These are phyloP conservation scores for Zeuzera pyrina DNA, from an alignment of 2,888 invertebrate species.

Conservation along the genomic window DNA sequence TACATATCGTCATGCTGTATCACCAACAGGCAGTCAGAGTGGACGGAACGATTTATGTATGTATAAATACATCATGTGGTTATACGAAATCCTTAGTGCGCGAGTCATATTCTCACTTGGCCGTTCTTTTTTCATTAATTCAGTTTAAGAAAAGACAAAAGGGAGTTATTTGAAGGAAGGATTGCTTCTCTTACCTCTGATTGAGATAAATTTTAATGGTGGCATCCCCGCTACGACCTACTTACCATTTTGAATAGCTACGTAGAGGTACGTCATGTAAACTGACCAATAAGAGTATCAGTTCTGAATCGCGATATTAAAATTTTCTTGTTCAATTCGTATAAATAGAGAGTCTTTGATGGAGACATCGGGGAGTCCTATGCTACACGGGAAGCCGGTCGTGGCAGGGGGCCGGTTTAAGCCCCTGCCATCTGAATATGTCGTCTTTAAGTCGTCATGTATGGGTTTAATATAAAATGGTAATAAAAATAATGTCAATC, in stretches of 20 bases:
- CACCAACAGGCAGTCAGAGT: too few species aligned
- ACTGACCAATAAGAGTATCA: conserved; percentile 4
- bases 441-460: conserved; percentile 24
- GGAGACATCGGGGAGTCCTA: conserved; percentile 33
- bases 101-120: too few species aligned
- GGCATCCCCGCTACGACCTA: neutral
- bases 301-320: conserved; percentile 14
- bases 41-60: too few species aligned
- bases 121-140: too few species aligned
- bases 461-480: conserved; percentile 13
- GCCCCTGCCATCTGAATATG: conserved; percentile 36
- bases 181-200: neutral
- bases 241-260: neutral
- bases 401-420: conserved; percentile 34
- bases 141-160: too few species aligned
- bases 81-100: too few species aligned
- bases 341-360: conserved; percentile 24
- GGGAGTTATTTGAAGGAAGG: neutral
- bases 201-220: too few species aligned
- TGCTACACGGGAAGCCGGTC: conserved; percentile 45
- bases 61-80: too few species aligned
- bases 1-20: too few species aligned
- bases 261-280: neutral
- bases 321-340: conserved; percentile 21
- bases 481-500: conserved; percentile 7